Evolutionary conservation across 2,113 vertebrate species (phyloP), one percentile per base, ranked within the genome.

Genomic region (Mohoua ochrocephala): DNA sequence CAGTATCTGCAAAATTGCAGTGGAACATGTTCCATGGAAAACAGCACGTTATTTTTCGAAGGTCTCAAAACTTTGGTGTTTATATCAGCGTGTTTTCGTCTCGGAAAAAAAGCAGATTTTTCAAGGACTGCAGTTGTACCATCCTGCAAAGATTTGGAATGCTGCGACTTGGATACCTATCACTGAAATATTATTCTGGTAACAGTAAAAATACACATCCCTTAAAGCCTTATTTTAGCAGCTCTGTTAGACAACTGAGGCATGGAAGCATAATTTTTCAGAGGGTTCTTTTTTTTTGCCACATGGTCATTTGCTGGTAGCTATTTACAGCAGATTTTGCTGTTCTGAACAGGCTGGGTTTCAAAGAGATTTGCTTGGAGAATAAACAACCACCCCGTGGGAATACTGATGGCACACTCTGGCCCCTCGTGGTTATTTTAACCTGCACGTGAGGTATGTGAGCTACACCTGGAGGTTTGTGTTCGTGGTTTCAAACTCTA

Each of bases 21-120:
- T 35, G 45, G 31, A 76, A 86, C 6, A 13, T 27, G 1, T 31
- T 65, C 44, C 5, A 8, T 37, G 63, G 69, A 89, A 95, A 78
- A 42, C 11, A 87, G 41, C 15, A 84, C 22, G 13, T 17, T 80
- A 8, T 42, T 35, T 93, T 93, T 91, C 24, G 0, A 28, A 39
- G 9, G 13, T 76, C 24, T 73, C 68, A 87, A 33, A 79, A 47
- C 15, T 45, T 92, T 71, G 69, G 14, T 57, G 61, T 61, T 83
- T 65, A 11, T 60, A 84, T 93, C 50, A 95, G 69, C 59, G 56
- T 28, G 10, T 14, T 95, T 93, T 69, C 37, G 6, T 97, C 91
- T 95, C 84, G 96, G 26, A 93, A 92, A 84, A 93, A 90, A 87
- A 45, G 49, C 59, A 61, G 80, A 50, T 96, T 98, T 97, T 84